Evolutionary conservation across 2,888 invertebrate genomes (phyloP), one percentile per base, ranked within the genome.

Genomic region (Pilophorus perplexus): DNA sequence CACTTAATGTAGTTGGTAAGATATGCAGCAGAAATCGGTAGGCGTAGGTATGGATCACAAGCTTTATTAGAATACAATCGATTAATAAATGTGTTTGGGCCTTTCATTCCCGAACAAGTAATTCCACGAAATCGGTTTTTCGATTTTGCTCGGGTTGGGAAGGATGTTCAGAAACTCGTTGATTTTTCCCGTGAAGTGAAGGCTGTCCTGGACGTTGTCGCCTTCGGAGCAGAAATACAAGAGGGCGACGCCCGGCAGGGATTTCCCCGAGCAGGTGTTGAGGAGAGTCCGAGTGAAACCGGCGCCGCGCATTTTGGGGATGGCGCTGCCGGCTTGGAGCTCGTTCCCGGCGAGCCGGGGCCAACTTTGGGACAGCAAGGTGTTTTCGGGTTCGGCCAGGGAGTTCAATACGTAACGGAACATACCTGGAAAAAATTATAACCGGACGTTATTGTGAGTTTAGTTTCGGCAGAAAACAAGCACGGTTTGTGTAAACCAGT

Each of bases 111-210:
- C 70, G 57, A 69, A 70, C 25, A 70, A 57, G 27, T 57, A 70
- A 16, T 70, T 70, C 70, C 70, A 70, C 10, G 70, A 70, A n/a
- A 68, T 67, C 1, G 70, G 70, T 33, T 57, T 42, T n/a, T 62
- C 44, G 38, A 70, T 44, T 12, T 67, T 48, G 20, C 44, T 66
- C 5, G 12, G 38, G 33, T 64, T 55, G 3, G 64, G 38, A 5
- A 67, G 40, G 2, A 67, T 28, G 12, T 38, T 25, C 8, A 70
- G 64, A 52, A 67, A 70, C 14, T 59, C 52, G 57, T 69, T 70
- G 8, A 62, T 23, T 33, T 50, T 62, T 10, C 25, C 42, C 2
- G 67, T 40, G 40, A 69, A 66, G 8, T 46, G 48, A 27, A 62
- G n/a, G 14, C 64, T 64, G 57, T 70, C 70, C 16, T 66, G 28